Conservation (phyloP, 2,113 vertebrate species). For the Ceyx cyanopectus region DNA sequence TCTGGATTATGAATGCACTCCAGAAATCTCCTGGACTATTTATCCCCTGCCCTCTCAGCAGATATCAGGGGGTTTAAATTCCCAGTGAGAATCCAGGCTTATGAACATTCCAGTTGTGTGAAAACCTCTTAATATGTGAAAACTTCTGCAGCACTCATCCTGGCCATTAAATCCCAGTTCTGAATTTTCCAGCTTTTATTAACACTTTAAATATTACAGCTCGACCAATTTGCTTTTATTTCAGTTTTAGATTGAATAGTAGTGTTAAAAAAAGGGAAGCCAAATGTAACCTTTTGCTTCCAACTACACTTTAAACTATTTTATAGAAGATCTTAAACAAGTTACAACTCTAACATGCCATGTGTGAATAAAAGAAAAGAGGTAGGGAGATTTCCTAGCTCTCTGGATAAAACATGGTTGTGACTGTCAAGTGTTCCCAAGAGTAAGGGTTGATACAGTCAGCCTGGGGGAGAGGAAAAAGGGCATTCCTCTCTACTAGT, state of each 20-base stretch:
- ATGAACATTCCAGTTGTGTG: not conserved
- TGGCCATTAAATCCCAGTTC: not conserved
- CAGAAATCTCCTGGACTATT: not conserved
- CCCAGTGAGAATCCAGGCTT: not conserved
- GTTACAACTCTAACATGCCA: not conserved
- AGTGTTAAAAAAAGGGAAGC: not conserved
- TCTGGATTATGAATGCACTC: not conserved
- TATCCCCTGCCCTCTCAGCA: not conserved
- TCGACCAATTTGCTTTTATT: not conserved
- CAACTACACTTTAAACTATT: not conserved
- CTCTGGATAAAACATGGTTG: not conserved
- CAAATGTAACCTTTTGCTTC: constrained; percentile 18
- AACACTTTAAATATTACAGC: constrained; percentile 3
- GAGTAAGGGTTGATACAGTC: not conserved
- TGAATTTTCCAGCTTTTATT: constrained; percentile 29
- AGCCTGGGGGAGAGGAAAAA: not conserved
- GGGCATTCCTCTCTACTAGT: not conserved
- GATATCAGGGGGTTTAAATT: not conserved
- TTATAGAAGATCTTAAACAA: constrained; percentile 7
- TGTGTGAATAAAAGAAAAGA: not conserved
- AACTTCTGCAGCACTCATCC: not conserved
- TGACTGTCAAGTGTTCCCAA: not conserved
- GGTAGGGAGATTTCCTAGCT: not conserved
- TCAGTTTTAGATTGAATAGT: not conserved
- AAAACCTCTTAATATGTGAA: not conserved